These are phyloP conservation scores for Artibeus jamaicensis DNA, from an alignment of 2,797 vertebrate genomes.

Conservation along the genomic window DNA sequence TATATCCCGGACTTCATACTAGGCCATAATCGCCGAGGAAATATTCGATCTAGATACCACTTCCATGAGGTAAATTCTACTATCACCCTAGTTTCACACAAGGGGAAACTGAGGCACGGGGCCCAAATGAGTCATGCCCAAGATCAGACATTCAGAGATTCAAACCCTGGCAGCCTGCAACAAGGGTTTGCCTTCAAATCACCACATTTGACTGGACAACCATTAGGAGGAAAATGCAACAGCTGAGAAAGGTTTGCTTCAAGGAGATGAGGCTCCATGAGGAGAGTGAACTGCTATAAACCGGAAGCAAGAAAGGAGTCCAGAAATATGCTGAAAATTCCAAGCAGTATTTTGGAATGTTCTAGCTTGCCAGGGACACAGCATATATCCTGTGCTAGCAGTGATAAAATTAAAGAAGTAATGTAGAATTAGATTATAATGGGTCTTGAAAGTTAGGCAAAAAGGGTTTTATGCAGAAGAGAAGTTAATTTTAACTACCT, in stretches of 20 bases:
- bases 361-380: not conserved
- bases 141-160: not conserved
- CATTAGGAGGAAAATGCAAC: not conserved
- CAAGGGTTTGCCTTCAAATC: not conserved
- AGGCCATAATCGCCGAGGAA: not conserved
- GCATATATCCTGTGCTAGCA: not conserved
- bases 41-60: not conserved
- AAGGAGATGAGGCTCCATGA: not conserved
- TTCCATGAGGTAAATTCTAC: not conserved
- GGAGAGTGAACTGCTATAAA: not conserved
- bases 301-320: not conserved
- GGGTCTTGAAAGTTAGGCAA: not conserved
- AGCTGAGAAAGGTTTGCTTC: not conserved
- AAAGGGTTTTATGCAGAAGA: not conserved
- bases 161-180: not conserved
- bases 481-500: not conserved
- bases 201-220: not conserved
- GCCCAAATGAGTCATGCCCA: not conserved
- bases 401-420: not conserved
- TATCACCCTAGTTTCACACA: not conserved
- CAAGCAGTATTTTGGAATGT: not conserved
- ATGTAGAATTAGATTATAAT: not conserved
- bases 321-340: not conserved
- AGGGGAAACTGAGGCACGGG: not conserved
- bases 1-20: not conserved